Evolutionary conservation across 2,113 vertebrate species (phyloP).

Genomic region (Tachysurus vachellii): DNA sequence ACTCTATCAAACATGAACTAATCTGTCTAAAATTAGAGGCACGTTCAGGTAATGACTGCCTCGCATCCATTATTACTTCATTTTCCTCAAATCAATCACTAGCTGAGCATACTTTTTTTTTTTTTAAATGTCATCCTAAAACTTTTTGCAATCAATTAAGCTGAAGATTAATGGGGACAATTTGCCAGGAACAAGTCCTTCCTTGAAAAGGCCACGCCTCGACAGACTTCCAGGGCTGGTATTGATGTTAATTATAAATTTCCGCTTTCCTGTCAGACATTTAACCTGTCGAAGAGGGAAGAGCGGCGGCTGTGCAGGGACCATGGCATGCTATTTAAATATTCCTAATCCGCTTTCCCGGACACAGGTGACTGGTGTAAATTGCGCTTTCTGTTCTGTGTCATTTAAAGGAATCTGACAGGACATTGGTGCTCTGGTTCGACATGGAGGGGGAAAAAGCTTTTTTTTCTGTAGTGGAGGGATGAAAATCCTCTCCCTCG

Average conservation of each 20-base stretch:
- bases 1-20: constrained; percentile 73
- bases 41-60: constrained; percentile 72
- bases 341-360: constrained; percentile 48
- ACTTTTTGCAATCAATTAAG: constrained; percentile 83
- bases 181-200: constrained; percentile 74
- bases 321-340: constrained; percentile 46
- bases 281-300: constrained; percentile 63
- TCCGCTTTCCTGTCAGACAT: constrained; percentile 64
- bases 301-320: constrained; percentile 37
- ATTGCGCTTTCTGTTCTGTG: constrained; percentile 50
- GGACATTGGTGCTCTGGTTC: constrained; percentile 23
- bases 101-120: constrained; percentile 69
- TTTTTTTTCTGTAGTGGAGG: constrained; percentile 8
- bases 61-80: constrained; percentile 76
- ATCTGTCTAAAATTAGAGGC: constrained; percentile 76
- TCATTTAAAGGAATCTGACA: constrained; percentile 50
- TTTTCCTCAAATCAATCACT: constrained; percentile 77
- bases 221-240: constrained; percentile 63
- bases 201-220: constrained; percentile 66
- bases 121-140: constrained; percentile 81
- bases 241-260: constrained; percentile 68
- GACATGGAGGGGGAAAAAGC: constrained; percentile 21
- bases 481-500: constrained; percentile 6
- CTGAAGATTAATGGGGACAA: constrained; percentile 81
- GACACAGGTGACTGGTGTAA: constrained; percentile 55